phyloP scores from a whole-genome alignment of 92 coral and sea anemone genomes.

The Zoanthus solanderi region DNA sequence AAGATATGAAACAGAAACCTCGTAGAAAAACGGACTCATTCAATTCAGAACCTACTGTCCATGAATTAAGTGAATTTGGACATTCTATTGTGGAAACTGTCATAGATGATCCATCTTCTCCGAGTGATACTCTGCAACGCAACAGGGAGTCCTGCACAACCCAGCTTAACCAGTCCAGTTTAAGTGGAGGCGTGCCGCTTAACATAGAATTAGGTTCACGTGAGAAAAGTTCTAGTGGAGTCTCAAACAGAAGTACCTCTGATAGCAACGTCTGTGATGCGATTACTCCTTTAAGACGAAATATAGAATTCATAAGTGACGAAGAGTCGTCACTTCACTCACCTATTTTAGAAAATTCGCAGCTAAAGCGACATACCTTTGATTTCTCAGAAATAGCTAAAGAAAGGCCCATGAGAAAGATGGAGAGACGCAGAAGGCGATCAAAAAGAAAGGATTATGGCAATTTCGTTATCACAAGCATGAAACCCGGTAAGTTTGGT shows the following conservation, averaged over 20 bases:
- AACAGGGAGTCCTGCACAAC: constrained; percentile 9
- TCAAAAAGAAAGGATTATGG: constrained; percentile 78
- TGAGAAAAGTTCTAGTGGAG: background rate
- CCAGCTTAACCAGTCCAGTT: constrained; percentile 9
- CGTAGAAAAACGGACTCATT: background rate
- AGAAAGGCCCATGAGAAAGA: constrained; percentile 57
- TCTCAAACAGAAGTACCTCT: background rate
- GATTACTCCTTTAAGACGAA: background rate
- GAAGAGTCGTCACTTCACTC: constrained; percentile 49
- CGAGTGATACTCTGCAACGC: constrained; percentile 42
- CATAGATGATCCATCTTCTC: constrained; percentile 83
- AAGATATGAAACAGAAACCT: constrained; percentile 5
- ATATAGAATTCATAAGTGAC: constrained; percentile 51
- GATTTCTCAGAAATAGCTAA: constrained; percentile 80
- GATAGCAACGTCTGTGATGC: background rate
- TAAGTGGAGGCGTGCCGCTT: constrained; percentile 5
- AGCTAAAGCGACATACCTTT: constrained; percentile 76
- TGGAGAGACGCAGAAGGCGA: constrained; percentile 52
- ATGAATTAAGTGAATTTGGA: constrained; percentile 38
- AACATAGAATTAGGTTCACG: background rate
- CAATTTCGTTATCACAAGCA: constrained; percentile 85
- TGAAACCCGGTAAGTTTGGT: constrained; percentile 88
- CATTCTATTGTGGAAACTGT: constrained; percentile 62
- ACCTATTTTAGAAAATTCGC: constrained; percentile 30
- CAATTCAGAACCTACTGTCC: background rate